phyloP scores from a whole-genome alignment of 2,888 invertebrate species.

The Zonitis immaculata region DNA sequence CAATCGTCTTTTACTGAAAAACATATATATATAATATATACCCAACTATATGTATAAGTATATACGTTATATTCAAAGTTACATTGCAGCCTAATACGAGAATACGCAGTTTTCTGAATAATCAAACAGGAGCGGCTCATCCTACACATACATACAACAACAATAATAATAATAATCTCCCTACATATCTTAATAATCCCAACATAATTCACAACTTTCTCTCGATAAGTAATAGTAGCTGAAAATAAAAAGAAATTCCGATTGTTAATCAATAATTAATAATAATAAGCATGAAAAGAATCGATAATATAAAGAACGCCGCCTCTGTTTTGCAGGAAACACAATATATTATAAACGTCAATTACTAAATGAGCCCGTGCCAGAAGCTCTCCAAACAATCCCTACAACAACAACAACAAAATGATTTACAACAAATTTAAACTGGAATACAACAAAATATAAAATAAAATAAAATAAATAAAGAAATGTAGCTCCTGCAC shows the following conservation, averaged over 20 bases:
- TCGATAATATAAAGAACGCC: conserved; percentile 18
- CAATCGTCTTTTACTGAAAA: conserved; percentile 21
- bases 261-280: not conserved
- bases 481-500: not conserved
- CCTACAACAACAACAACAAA: conserved; percentile 20
- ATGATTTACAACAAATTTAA: conserved; percentile 26
- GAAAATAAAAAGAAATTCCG: not conserved
- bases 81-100: conserved; percentile 21
- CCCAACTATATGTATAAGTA: conserved; percentile 33
- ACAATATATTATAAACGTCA: conserved; percentile 29
- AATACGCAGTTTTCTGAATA: conserved; percentile 23
- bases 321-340: conserved; percentile 11
- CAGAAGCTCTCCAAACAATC: conserved; percentile 26
- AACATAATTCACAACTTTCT: conserved; percentile 1
- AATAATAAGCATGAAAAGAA: conserved; percentile 15
- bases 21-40: too few species aligned
- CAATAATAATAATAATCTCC: not conserved
- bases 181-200: conserved; percentile 3
- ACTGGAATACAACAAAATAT: not conserved
- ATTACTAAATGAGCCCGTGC: conserved; percentile 31
- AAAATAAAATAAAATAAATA: conserved; percentile 4
- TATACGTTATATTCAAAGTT: conserved; percentile 3
- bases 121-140: conserved; percentile 22
- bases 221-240: too few species aligned
- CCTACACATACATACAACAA: conserved; percentile 6